Evolutionary conservation across 2,888 invertebrate genomes (phyloP).

Genomic region (Pomacea canaliculata): DNA sequence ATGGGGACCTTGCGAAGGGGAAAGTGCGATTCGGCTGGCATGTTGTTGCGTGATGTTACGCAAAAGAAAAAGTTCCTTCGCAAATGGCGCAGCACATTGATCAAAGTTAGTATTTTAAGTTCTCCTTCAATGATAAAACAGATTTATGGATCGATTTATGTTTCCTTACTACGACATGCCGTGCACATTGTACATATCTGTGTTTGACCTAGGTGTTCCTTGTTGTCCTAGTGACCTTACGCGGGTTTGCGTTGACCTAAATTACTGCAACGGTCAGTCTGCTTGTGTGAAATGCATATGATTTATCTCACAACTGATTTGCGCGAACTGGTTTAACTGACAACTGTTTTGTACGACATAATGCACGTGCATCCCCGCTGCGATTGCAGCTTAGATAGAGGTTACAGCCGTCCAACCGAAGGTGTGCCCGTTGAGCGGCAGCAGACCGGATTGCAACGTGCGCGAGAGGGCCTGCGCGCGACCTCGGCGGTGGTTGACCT

Average conservation of each 20-base stretch:
- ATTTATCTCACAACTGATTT: not conserved
- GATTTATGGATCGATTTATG: not conserved
- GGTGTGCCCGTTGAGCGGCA: slow-evolving; percentile 19
- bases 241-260: slow-evolving; percentile 24
- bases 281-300: not conserved
- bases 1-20: slow-evolving; percentile 14
- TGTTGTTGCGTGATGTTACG: slow-evolving; percentile 20
- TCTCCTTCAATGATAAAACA: not conserved
- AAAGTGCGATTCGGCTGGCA: slow-evolving; percentile 26
- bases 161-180: not conserved
- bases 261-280: slow-evolving; percentile 19
- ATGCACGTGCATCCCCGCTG: not conserved
- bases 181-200: not conserved
- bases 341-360: not conserved
- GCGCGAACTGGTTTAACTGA: not conserved
- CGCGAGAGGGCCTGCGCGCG: slow-evolving; percentile 20
- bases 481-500: slow-evolving; percentile 38
- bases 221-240: slow-evolving; percentile 27
- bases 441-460: slow-evolving; percentile 23
- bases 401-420: not conserved
- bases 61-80: slow-evolving; percentile 19
- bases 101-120: not conserved
- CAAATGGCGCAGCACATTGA: not conserved
- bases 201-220: slow-evolving; percentile 4
- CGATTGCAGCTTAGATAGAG: too few relatives aligned